Conservation (phyloP, 2,113 vertebrate species). For the Microcebus ravelobensis region DNA sequence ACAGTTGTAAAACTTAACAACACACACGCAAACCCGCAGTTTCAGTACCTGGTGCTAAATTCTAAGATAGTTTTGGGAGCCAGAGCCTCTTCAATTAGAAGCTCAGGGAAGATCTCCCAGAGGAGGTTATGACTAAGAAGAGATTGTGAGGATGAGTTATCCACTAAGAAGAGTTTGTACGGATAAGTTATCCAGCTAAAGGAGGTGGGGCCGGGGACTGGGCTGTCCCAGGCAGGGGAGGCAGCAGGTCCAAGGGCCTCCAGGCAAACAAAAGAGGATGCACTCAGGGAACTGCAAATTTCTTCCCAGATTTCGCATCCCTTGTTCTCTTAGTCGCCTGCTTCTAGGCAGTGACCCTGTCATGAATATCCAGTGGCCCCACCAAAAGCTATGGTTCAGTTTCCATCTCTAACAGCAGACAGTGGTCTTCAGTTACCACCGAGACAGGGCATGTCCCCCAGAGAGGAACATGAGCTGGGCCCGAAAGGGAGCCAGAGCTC, state of each 20-base stretch:
- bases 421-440: constrained; percentile 55
- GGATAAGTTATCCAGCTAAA: not conserved
- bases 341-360: not conserved
- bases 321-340: not conserved
- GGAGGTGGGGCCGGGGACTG: not conserved
- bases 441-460: not conserved
- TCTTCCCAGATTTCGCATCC: not conserved
- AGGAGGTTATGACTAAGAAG: not conserved
- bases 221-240: not conserved
- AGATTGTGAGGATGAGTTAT: not conserved
- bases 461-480: constrained; percentile 57
- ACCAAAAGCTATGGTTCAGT: constrained; percentile 38
- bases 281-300: not conserved
- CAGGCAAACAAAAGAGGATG: not conserved
- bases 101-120: not conserved
- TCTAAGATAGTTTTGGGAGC: not conserved
- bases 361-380: not conserved
- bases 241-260: not conserved
- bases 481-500: constrained; percentile 22
- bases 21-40: not conserved
- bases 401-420: constrained; percentile 30
- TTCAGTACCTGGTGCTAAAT: not conserved
- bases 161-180: not conserved
- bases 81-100: not conserved
- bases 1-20: not conserved